Evolutionary conservation across 2,888 invertebrate species (phyloP).

Genomic region (Euplexia lucipara): DNA sequence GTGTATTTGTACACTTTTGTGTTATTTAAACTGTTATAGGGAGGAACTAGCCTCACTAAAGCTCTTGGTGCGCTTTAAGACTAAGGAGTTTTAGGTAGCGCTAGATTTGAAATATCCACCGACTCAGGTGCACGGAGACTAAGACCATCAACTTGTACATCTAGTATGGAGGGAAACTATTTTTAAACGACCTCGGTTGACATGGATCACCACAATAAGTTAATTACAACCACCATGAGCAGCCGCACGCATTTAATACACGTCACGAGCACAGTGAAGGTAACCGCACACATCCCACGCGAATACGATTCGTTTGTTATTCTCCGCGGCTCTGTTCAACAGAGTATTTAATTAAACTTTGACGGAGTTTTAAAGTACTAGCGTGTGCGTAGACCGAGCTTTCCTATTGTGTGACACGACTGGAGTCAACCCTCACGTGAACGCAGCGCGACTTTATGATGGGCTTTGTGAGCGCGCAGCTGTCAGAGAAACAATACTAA

Average conservation of each 20-base stretch:
- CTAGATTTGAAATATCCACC: not conserved
- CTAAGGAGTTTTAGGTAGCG: not conserved
- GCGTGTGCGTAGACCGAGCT: conserved; percentile 27
- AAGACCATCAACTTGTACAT: not conserved
- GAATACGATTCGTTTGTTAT: conserved; percentile 51
- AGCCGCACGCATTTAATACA: conserved; percentile 17
- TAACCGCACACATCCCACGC: conserved; percentile 28
- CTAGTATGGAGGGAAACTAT: not conserved
- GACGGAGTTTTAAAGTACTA: conserved; percentile 48
- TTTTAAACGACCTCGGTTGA: not conserved
- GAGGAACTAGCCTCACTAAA: not conserved
- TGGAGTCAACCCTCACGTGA: conserved; percentile 21
- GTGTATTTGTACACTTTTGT: not conserved
- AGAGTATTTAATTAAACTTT: conserved; percentile 60
- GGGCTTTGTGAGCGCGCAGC: conserved; percentile 43
- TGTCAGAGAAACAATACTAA: conserved; percentile 39
- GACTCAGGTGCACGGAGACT: no score
- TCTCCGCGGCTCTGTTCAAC: conserved; percentile 32
- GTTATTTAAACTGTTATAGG: not conserved
- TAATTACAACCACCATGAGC: conserved; percentile 1
- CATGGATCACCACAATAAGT: not conserved
- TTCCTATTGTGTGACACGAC: conserved; percentile 37
- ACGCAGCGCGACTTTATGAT: conserved; percentile 28
- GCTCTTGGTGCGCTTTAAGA: not conserved
- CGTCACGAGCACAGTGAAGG: conserved; percentile 13